A percentile compares a stretch with the other conserved stretches of the same genome.
phyloP scores from a whole-genome alignment of 2,888 invertebrate genomes.

The Chloroclysta siterata region DNA sequence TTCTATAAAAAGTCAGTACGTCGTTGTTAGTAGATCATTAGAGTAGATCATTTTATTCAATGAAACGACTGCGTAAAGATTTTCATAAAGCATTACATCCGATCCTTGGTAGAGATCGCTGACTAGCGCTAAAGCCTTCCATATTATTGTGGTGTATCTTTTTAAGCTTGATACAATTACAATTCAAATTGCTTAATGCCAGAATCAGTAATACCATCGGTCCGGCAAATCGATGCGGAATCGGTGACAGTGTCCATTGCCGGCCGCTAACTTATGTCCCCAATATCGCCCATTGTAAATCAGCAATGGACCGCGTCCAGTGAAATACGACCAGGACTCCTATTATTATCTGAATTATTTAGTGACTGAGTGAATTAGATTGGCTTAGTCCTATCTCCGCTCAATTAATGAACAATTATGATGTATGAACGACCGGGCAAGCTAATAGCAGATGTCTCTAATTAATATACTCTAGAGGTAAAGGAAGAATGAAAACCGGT shows the following conservation, averaged over 20 bases:
- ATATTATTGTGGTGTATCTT: no score
- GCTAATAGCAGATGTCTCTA: background rate
- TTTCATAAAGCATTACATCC: no score
- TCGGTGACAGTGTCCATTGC: conserved; percentile 52
- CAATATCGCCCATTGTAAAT: conserved; percentile 66
- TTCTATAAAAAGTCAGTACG: no score
- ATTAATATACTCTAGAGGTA: no score
- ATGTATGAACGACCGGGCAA: background rate
- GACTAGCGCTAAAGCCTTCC: background rate
- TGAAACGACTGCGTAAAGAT: no score
- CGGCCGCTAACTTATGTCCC: conserved; percentile 62
- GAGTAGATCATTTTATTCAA: no score
- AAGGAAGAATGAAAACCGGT: no score
- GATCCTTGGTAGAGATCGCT: no score
- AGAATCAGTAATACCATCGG: conserved; percentile 34
- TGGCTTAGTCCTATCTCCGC: background rate
- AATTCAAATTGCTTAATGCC: conserved; percentile 12
- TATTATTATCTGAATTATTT: conserved; percentile 29
- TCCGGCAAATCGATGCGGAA: conserved; percentile 48
- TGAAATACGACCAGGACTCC: conserved; percentile 29
- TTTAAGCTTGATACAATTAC: background rate
- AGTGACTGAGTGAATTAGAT: conserved; percentile 27
- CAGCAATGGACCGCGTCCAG: conserved; percentile 57
- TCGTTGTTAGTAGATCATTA: no score
- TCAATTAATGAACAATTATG: background rate